Percentiles rank a stretch among this genome's conserved stretches.
Conservation (phyloP, 2,797 vertebrate genomes). For the Aldrovandia affinis region DNA sequence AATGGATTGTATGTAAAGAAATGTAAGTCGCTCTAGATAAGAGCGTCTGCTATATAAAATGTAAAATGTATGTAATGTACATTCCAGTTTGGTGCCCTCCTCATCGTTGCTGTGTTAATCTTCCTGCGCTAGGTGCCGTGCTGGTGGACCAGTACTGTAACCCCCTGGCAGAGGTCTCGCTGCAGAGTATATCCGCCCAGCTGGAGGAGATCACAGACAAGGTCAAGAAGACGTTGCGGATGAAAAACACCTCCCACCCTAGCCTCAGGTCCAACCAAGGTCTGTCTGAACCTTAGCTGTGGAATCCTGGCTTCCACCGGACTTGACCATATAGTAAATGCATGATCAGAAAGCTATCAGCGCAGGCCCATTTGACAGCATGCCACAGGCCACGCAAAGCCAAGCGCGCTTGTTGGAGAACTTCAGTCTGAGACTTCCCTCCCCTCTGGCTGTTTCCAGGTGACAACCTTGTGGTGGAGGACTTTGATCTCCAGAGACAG, state of each 20-base stretch:
- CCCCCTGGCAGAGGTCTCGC: conserved; percentile 86
- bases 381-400: not conserved
- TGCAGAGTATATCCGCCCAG: conserved; percentile 82
- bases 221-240: conserved; percentile 84
- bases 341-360: too few species aligned
- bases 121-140: conserved; percentile 79
- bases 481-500: conserved; percentile 90
- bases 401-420: not conserved
- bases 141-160: conserved; percentile 97
- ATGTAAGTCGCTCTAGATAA: too few species aligned
- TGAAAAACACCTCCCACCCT: conserved; percentile 87
- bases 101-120: conserved; percentile 30
- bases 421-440: conserved; percentile 2
- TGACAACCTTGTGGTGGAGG: conserved; percentile 73
- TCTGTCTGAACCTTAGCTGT: conserved; percentile 50
- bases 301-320: not conserved
- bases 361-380: not conserved
- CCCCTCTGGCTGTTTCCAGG: conserved; percentile 65
- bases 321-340: too few species aligned
- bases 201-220: conserved; percentile 86
- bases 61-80: too few species aligned
- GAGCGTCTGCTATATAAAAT: too few species aligned
- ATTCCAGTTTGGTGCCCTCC: not conserved
- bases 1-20: too few species aligned
- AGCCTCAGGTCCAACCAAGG: conserved; percentile 83